Conservation (phyloP, 2,888 invertebrate genomes). For the Eilema griseolum region DNA sequence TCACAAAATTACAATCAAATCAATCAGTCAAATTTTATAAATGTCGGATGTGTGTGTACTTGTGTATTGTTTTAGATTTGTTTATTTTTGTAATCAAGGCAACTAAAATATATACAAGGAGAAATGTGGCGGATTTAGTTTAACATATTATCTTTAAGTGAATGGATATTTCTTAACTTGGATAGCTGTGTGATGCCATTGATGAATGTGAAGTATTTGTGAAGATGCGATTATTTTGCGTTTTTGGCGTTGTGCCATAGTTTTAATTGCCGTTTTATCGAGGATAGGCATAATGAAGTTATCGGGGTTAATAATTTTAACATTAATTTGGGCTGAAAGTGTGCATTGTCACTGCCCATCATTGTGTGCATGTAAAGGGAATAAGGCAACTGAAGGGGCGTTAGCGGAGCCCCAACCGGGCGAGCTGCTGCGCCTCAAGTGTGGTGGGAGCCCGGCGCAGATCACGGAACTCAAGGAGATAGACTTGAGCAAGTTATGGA, state of each 20-base stretch:
- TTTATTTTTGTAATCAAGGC: constrained; percentile 73
- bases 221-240: constrained; percentile 82
- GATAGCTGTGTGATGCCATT: constrained; percentile 55
- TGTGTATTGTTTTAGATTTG: constrained; percentile 71
- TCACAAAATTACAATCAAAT: constrained; percentile 52
- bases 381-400: constrained; percentile 84
- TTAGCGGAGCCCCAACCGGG: constrained; percentile 84
- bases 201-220: constrained; percentile 70
- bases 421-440: constrained; percentile 88
- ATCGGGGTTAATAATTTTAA: constrained; percentile 64
- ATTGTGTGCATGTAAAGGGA: constrained; percentile 86
- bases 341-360: constrained; percentile 77
- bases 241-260: constrained; percentile 84
- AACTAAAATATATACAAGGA: constrained; percentile 50
- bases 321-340: constrained; percentile 61
- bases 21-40: constrained; percentile 70
- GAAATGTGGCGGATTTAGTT: constrained; percentile 56
- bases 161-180: constrained; percentile 34
- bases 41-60: constrained; percentile 71
- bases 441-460: constrained; percentile 87
- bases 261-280: constrained; percentile 73
- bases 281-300: constrained; percentile 75
- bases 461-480: constrained; percentile 88
- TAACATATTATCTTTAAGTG: constrained; percentile 37
- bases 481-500: constrained; percentile 87